A percentile compares a stretch with the other conserved stretches of the same genome.
Conservation (phyloP, 2,113 vertebrate species). For the Alectura lathami region DNA sequence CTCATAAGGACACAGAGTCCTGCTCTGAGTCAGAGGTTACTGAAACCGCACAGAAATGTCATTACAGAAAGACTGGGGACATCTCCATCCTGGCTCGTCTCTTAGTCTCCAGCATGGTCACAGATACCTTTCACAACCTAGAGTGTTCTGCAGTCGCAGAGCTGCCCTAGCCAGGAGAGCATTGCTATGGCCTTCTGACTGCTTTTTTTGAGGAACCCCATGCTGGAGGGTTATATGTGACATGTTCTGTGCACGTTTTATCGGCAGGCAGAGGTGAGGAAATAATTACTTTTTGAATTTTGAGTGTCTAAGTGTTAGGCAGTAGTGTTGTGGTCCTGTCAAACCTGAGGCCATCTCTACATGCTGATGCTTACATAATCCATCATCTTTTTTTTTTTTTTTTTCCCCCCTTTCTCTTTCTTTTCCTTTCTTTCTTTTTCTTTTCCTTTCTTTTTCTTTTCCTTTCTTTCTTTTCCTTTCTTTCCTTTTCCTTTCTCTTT, state of each 20-base stretch:
- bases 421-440: no score
- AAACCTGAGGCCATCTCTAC: not conserved
- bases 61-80: not conserved
- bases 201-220: not conserved
- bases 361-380: not conserved
- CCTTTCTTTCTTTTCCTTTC: no score
- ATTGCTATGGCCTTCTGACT: not conserved
- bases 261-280: not conserved
- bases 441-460: no score
- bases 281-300: not conserved
- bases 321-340: not conserved
- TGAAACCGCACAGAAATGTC: not conserved
- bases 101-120: not conserved
- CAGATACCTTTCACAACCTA: not conserved
- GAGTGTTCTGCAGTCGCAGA: accelerated
- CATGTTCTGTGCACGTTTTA: not conserved
- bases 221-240: not conserved
- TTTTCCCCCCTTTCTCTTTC: no score
- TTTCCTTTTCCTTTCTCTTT: no score
- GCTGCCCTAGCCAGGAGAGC: not conserved
- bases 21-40: not conserved
- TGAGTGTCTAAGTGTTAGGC: not conserved
- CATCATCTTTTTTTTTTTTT: no score
- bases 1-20: not conserved
- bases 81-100: not conserved